Evolutionary conservation across 2,113 vertebrate genomes (phyloP).

Genomic region (Bambusicola thoracicus): DNA sequence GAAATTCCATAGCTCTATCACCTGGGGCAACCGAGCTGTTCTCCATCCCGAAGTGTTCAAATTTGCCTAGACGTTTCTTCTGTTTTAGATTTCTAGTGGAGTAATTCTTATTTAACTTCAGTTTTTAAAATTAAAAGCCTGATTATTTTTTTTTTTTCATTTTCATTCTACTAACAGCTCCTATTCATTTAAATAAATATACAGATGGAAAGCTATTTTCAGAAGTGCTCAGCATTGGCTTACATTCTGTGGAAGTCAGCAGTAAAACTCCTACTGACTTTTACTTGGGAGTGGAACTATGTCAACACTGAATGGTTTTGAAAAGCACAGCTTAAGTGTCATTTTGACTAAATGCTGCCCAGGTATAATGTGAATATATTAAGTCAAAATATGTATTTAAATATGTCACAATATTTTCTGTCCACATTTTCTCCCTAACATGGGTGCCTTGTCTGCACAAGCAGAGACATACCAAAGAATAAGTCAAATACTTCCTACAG

Average conservation of each 20-base stretch:
- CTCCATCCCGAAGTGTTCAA: neutral
- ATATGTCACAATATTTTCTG: neutral
- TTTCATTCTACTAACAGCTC: constrained; percentile 14
- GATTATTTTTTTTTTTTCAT: constrained; percentile 25
- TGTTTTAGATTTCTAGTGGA: neutral
- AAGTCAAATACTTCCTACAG: neutral
- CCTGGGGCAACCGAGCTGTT: neutral
- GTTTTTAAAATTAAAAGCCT: constrained; percentile 37
- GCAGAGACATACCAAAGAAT: neutral
- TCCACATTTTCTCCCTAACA: neutral
- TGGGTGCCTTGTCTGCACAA: neutral
- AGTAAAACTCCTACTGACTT: constrained; percentile 46
- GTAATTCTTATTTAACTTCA: constrained; percentile 29
- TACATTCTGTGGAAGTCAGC: constrained; percentile 32
- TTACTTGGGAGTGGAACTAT: constrained; percentile 11
- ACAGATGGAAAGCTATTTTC: constrained; percentile 61
- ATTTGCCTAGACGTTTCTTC: neutral
- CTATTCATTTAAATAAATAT: constrained; percentile 27
- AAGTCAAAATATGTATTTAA: constrained; percentile 3
- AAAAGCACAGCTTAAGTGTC: constrained; percentile 2
- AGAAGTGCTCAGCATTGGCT: constrained; percentile 28
- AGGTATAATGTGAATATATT: neutral
- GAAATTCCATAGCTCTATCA: neutral
- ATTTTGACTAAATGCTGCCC: neutral
- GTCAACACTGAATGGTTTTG: constrained; percentile 16